Evolutionary conservation across 2,113 vertebrate genomes (phyloP), one percentile per base, ranked within the genome.

Genomic region (Isurus oxyrinchus): DNA sequence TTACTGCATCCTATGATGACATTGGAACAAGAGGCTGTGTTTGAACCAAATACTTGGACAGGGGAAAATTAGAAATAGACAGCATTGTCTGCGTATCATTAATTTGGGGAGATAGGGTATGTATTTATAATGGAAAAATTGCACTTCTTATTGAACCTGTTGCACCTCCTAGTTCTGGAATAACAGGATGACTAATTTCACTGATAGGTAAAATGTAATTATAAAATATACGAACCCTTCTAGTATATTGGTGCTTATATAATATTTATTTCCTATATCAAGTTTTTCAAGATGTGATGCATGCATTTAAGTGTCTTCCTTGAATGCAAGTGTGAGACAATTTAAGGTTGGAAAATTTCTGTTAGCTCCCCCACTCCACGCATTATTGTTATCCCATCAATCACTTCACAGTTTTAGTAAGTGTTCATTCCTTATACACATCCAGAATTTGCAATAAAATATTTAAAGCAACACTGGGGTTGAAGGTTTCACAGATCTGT

Each of bases 51-150:
- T 23, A 63, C 19, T 40, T 94, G 90, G 59, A 94, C 6, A 40
- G 59, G 59, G 5, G 5, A 94, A 94, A 94, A 63, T 63, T 94
- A 63, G 59, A 94, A 94, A 66, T 94, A 40, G 90, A 59, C 90
- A n/a, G 31, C 16, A 40, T 63, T 66, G 13, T 63, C 57, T 94
- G 6, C 61, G n/a, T 55, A 91, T 59, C n/a, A 61, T 93, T 93
- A 93, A 93, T 93, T 35, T n/a, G 35, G 35, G 59, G 35, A 94
- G 90, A 63, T 10, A 63, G n/a, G 31, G 57, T 59, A 44, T 27
- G 31, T 55, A 88, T 57, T 57, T 35, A 59, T 35, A 94, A 94
- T 94, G 61, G 35, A 63, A 61, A 23, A 93, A 93, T n/a, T n/a
- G 57, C 59, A 63, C 63, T 40, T 61, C 40, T 16, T 63, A 63